Evolutionary conservation across 2,113 vertebrate species (phyloP), one percentile per base, ranked within the genome.

Genomic region (Chlamydotis undulata): DNA sequence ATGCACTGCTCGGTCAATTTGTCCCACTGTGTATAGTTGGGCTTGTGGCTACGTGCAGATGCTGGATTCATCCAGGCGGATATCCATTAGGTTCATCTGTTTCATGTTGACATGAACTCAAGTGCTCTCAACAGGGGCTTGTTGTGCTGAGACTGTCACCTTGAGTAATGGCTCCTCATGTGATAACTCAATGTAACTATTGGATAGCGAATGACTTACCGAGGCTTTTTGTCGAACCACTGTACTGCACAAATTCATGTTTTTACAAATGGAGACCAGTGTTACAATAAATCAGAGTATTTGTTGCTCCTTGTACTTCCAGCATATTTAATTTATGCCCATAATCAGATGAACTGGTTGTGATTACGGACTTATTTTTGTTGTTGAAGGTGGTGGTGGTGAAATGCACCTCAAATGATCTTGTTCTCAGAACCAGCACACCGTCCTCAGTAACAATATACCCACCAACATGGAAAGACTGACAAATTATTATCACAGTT

Each of bases 151-250:
- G 78, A 10, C 63, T 97, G 80, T 91, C 87, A 80, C 83, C 63
- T 50, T 96, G 97, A 97, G 56, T 92, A 93, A 96, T 47, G 83
- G 60, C 79, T 93, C 93, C 92, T 94, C 18, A 11, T 95, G 74
- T 78, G 86, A 75, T 95, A 96, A 94, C 95, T 94, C 89, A 85
- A 53, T 90, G 82, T 65, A 93, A 28, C 71, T 83, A 17, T 16
- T 67, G 78, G 71, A 82, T 70, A 74, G 84, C 3, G 3, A 95
- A 79, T 93, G 76, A 90, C 79, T 96, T 96, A 69, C 35, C 0
- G 24, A 61, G 41, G 65, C 71, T 91, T 55, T 82, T 57, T 90
- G 71, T 71, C 9, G 24, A 94, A 70, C 74, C 19, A 45, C 19
- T 64, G 50, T 69, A 53, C 65, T 53, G 71, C 83, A 83, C 76